These are phyloP conservation scores for Euura lappo DNA, from an alignment of 1,140 invertebrate genomes.

Conservation along the genomic window DNA sequence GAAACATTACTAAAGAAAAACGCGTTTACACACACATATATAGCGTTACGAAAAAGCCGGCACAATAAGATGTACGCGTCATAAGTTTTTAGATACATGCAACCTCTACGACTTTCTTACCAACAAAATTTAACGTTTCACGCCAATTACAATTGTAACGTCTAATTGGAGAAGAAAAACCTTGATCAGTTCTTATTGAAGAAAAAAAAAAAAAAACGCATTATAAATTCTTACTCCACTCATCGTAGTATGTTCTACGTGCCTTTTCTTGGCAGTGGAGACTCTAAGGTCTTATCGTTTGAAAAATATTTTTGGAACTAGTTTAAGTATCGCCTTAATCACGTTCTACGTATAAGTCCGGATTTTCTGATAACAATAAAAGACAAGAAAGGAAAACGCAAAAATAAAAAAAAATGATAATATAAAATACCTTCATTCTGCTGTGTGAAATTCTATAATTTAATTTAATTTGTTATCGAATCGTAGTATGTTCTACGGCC, in stretches of 20 bases:
- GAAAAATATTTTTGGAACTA: not conserved
- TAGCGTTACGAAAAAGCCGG: not conserved
- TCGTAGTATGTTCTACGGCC: conserved; percentile 6
- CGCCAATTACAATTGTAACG: not conserved
- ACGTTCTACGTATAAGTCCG: not conserved
- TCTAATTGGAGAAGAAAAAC: no score
- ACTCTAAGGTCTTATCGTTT: not conserved
- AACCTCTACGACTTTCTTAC: conserved; percentile 9
- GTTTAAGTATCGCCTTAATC: not conserved
- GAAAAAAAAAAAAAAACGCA: no score
- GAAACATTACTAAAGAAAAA: conserved; percentile 6
- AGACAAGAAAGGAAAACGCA: no score
- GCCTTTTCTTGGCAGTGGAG: not conserved
- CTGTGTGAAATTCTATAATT: not conserved
- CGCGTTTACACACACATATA: not conserved
- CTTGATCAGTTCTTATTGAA: no score
- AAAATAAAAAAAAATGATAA: not conserved
- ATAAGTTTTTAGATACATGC: not conserved
- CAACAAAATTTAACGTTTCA: not conserved
- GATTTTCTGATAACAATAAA: not conserved
- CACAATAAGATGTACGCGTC: not conserved
- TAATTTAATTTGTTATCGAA: conserved; percentile 3
- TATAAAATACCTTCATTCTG: not conserved
- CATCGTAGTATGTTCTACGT: not conserved
- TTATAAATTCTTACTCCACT: not conserved